phyloP scores from a whole-genome alignment of 2,113 vertebrate species.

The Cheilinus undulatus region DNA sequence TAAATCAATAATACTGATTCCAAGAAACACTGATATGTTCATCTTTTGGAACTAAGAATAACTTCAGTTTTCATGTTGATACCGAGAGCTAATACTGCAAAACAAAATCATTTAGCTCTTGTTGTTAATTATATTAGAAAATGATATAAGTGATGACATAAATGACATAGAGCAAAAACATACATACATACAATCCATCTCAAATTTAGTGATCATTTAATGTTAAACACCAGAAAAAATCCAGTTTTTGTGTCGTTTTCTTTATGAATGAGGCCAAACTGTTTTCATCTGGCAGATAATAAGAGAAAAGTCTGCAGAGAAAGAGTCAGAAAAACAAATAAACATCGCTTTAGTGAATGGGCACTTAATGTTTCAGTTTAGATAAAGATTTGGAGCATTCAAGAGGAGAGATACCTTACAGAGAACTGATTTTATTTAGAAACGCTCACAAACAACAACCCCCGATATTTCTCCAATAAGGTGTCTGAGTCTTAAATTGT shows the following conservation, averaged over 20 bases:
- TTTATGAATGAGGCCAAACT: not conserved
- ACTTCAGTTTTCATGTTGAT: too few species aligned
- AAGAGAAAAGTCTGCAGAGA: too few species aligned
- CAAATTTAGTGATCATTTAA: too few species aligned
- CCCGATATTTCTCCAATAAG: too few species aligned
- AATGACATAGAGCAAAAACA: too few species aligned
- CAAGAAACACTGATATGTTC: too few species aligned
- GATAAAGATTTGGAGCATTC: not conserved
- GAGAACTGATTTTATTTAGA: too few species aligned
- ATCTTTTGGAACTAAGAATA: too few species aligned
- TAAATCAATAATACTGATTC: too few species aligned
- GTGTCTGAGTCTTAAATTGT: too few species aligned
- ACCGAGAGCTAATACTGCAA: not conserved
- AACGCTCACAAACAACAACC: too few species aligned
- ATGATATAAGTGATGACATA: not conserved
- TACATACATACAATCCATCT: too few species aligned
- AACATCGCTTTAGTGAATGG: not conserved
- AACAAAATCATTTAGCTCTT: not conserved
- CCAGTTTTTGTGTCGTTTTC: not conserved
- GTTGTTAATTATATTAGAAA: not conserved
- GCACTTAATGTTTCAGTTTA: not conserved
- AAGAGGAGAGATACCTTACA: not conserved
- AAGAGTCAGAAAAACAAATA: not conserved
- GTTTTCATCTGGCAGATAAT: not conserved
- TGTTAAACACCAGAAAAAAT: not conserved